These are phyloP conservation scores for Lynx canadensis DNA, from an alignment of 2,113 vertebrate species.

Conservation along the genomic window DNA sequence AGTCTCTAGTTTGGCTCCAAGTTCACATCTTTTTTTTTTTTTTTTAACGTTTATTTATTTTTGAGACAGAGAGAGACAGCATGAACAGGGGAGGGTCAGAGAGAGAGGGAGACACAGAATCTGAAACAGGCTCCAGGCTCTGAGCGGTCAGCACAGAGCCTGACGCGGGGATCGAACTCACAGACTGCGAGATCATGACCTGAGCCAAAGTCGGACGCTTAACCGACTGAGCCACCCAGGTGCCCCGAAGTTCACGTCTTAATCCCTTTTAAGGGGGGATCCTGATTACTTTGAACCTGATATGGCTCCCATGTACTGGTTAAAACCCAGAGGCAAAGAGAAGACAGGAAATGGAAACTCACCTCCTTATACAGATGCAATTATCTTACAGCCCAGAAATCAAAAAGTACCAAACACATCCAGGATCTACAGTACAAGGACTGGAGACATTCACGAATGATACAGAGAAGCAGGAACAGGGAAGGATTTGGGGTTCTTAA, in stretches of 20 bases:
- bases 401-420: not conserved
- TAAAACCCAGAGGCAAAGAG: constrained; percentile 4
- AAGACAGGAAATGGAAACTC: not conserved
- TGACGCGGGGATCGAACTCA: too few relatives aligned
- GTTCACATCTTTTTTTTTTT: not conserved
- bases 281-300: not conserved
- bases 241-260: not conserved
- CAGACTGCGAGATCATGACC: too few relatives aligned
- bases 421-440: not conserved
- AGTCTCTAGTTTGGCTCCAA: not conserved
- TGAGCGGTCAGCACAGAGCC: too few relatives aligned
- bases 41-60: too few relatives aligned
- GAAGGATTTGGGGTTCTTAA: not conserved
- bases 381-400: not conserved
- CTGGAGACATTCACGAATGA: not conserved
- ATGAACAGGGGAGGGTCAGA: too few relatives aligned
- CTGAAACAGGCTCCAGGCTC: too few relatives aligned
- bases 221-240: too few relatives aligned
- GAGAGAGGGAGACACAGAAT: too few relatives aligned
- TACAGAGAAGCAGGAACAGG: not conserved
- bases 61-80: too few relatives aligned
- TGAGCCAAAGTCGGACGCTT: too few relatives aligned
- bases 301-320: not conserved
- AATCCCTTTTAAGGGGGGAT: constrained; percentile 8
- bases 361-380: not conserved